These are phyloP conservation scores for Pelobates cultripes DNA, from an alignment of 2,797 vertebrate genomes.

Conservation along the genomic window DNA sequence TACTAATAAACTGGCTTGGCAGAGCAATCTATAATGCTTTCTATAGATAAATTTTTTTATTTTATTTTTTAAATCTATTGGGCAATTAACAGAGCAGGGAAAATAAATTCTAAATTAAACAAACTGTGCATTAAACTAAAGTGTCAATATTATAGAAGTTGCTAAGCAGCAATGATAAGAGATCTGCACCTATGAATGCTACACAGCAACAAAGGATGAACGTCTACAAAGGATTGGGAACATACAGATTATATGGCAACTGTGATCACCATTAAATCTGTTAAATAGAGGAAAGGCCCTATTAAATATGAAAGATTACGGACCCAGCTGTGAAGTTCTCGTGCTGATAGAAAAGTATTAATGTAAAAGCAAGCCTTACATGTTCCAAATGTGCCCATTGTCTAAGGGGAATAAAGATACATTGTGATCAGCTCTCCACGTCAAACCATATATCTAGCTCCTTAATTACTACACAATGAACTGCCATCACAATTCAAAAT, in stretches of 20 bases:
- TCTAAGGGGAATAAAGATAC: background rate
- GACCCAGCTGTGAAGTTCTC: constrained; percentile 20
- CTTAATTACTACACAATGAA: constrained; percentile 36
- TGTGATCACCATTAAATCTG: constrained; percentile 19
- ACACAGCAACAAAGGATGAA: background rate
- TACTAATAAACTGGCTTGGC: too few relatives aligned
- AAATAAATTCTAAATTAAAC: too few relatives aligned
- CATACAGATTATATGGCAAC: constrained; percentile 3
- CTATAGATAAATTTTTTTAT: too few relatives aligned
- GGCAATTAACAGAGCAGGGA: too few relatives aligned
- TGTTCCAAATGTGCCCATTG: constrained; percentile 22
- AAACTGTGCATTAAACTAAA: too few relatives aligned
- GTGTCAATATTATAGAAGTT: too few relatives aligned
- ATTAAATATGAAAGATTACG: background rate
- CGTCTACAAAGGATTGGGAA: background rate
- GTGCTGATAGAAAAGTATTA: constrained; percentile 19
- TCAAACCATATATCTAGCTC: background rate
- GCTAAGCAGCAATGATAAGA: too few relatives aligned
- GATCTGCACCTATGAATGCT: too few relatives aligned
- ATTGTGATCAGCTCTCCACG: background rate
- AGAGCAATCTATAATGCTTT: too few relatives aligned
- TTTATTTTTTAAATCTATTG: too few relatives aligned
- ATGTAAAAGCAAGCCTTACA: constrained; percentile 1
- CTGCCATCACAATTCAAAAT: constrained; percentile 7
- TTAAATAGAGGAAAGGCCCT: constrained; percentile 6